Conservation (phyloP, 2,888 invertebrate genomes). For the Acleris emargana region DNA sequence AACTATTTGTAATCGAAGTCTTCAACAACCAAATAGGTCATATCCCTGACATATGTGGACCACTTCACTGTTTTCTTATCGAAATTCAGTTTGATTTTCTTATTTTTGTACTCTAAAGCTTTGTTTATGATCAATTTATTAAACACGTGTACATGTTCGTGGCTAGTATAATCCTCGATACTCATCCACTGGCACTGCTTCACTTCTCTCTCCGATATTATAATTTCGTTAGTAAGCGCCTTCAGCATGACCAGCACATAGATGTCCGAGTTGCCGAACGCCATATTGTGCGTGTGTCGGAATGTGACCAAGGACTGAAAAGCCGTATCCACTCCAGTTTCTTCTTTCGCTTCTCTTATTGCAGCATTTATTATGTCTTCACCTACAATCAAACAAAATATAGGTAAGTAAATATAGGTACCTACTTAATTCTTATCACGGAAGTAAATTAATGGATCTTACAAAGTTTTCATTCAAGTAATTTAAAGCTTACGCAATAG, state of each 20-base stretch:
- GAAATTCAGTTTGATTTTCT: conserved; percentile 84
- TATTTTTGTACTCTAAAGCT: conserved; percentile 85
- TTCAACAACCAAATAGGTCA: conserved; percentile 62
- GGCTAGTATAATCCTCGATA: conserved; percentile 86
- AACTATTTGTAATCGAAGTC: conserved; percentile 45
- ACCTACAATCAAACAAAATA: conserved; percentile 71
- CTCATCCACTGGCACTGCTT: conserved; percentile 92
- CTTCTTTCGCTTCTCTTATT: conserved; percentile 94
- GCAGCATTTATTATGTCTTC: conserved; percentile 93
- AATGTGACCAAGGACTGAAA: conserved; percentile 90
- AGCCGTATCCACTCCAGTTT: conserved; percentile 90
- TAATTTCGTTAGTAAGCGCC: conserved; percentile 86
- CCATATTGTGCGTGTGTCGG: conserved; percentile 90
- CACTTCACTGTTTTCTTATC: conserved; percentile 75
- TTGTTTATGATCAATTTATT: conserved; percentile 87
- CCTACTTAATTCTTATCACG: no score
- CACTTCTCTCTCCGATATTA: conserved; percentile 89
- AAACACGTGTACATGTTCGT: conserved; percentile 88
- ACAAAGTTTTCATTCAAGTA: no score
- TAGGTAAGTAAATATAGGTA: no score
- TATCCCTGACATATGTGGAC: conserved; percentile 61
- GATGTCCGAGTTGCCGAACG: conserved; percentile 93
- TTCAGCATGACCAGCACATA: conserved; percentile 90
- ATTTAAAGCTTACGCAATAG: no score
- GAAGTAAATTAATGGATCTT: no score